Evolutionary conservation across 2,113 vertebrate genomes (phyloP).

Genomic region (Dromaius novaehollandiae): DNA sequence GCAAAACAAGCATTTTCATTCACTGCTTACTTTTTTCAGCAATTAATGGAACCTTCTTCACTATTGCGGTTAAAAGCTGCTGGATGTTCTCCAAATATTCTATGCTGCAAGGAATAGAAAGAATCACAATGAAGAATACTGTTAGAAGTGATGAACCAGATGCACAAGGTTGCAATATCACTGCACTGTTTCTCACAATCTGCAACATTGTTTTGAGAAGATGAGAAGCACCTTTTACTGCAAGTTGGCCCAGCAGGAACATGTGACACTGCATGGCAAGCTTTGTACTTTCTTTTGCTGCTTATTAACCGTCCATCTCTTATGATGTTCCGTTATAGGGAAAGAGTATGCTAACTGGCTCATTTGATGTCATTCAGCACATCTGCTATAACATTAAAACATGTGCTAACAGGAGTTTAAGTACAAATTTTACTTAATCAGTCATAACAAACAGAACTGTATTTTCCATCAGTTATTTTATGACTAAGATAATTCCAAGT

Average conservation of each 20-base stretch:
- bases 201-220: background rate
- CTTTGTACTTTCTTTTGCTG: background rate
- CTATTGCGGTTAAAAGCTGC: constrained; percentile 92
- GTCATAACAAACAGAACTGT: background rate
- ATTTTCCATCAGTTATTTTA: background rate
- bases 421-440: background rate
- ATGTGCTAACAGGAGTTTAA: background rate
- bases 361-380: background rate
- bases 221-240: background rate
- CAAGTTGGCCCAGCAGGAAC: background rate
- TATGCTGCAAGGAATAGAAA: constrained; percentile 78
- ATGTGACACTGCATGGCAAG: background rate
- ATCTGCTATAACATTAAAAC: background rate
- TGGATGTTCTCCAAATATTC: constrained; percentile 93
- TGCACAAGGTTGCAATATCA: background rate
- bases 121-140: constrained; percentile 1
- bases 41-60: constrained; percentile 96
- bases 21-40: constrained; percentile 89
- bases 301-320: background rate
- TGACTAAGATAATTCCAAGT: background rate
- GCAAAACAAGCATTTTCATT: constrained; percentile 12
- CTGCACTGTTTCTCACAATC: background rate
- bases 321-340: background rate
- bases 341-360: too few species aligned
- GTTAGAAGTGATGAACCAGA: background rate